Conservation (phyloP, 1,140 invertebrate species). For the Batillaria attramentaria region DNA sequence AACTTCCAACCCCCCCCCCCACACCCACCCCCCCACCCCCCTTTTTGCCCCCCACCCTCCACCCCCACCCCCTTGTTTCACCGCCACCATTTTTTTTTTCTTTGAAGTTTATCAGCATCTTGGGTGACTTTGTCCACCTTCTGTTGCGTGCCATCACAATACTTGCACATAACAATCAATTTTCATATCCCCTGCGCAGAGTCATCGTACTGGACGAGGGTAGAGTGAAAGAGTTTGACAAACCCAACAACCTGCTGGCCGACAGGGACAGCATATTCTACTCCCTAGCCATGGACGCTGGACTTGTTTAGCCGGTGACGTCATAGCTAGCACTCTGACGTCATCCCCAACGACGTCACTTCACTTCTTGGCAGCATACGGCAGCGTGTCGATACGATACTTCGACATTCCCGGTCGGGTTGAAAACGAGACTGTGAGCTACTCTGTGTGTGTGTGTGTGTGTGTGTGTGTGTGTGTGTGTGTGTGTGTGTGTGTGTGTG, state of each 20-base stretch:
- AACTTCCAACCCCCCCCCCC: not conserved
- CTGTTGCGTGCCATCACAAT: no score
- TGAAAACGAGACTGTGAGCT: not conserved
- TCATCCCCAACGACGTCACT: not conserved
- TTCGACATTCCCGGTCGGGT: not conserved
- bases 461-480: constrained; percentile 5
- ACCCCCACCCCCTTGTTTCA: no score
- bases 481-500: constrained; percentile 9
- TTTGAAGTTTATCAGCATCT: no score
- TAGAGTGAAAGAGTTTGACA: constrained; percentile 83
- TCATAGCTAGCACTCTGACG: not conserved
- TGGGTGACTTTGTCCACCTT: no score
- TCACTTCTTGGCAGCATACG: not conserved
- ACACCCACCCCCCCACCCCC: not conserved
- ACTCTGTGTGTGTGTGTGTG: not conserved
- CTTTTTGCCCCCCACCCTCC: no score
- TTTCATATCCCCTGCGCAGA: constrained; percentile 71
- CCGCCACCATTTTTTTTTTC: no score
- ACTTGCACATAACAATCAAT: no score
- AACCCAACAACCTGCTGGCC: constrained; percentile 78
- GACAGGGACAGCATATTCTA: constrained; percentile 62
- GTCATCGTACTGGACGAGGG: constrained; percentile 85
- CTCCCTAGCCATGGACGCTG: constrained; percentile 57
- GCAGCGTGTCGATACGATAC: not conserved
- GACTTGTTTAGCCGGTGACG: constrained; percentile 22